Evolutionary conservation across 2,797 vertebrate genomes (phyloP), one percentile per base, ranked within the genome.

Genomic region (Eospalax fontanierii): DNA sequence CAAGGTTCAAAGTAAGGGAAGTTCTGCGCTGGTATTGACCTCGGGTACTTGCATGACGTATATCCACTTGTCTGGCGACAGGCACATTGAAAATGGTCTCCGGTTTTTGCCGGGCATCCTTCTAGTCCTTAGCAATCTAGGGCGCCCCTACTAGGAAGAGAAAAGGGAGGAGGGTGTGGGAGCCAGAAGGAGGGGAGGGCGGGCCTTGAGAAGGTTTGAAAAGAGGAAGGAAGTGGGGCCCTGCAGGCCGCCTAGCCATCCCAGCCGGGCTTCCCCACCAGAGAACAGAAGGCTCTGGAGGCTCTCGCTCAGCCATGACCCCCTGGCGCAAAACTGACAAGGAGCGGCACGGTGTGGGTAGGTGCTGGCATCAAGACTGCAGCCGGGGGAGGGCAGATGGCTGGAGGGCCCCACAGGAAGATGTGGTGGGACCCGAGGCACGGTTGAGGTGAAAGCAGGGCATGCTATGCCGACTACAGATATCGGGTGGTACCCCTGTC

Each of bases 201-300:
- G 97, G 97, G 95, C 40, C 93, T 95, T 22, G 87, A 91, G 90
- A 92, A 97, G 94, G 90, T 97, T 92, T 82, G 93, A 97, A 98
- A 98, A 98, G 98, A 99, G 98, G 98, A 99, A 99, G 98, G 98
- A 99, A 99, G 98, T 97, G 9, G 92, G 94, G 95, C 93, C 93
- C 92, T 35, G 96, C 97, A 83, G 93, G 97, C 97, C 74, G 95
- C 91, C 0, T 93, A 91, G 97, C 90, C 94, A 61, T 40, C 97
- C 95, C 95, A 75, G 84, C 63, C 87, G 59, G 50, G 88, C 93
- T 96, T 97, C 91, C 87, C 93, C n/a, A 2, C 46, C 10, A 19
- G 9, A 68, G 43, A 43, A 82, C 85, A 3, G 0, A 70, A 75
- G 66, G 85, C 73, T 89, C 93, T 0, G 0, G 24, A 89, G 93